These are phyloP conservation scores for Melanotaenia pygmaea DNA, from an alignment of 2,797 vertebrate species.

Conservation along the genomic window DNA sequence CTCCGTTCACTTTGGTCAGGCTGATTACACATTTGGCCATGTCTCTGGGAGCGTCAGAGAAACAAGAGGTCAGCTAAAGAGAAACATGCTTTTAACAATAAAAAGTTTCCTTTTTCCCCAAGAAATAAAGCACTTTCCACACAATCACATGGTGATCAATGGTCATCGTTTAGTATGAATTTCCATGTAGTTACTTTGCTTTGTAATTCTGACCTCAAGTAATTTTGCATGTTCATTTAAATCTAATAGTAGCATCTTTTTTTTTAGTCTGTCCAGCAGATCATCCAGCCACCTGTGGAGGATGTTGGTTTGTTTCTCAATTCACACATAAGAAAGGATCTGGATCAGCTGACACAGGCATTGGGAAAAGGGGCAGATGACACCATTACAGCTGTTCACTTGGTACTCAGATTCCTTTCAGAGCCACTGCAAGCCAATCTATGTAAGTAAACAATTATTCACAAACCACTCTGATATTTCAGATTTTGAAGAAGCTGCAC, in stretches of 20 bases:
- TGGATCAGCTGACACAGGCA: slow-evolving; percentile 80
- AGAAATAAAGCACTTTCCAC: too few relatives aligned
- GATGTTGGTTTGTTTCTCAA: slow-evolving; percentile 78
- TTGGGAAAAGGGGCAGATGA: slow-evolving; percentile 87
- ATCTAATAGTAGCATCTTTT: background rate
- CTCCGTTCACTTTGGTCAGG: slow-evolving; percentile 80
- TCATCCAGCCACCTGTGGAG: slow-evolving; percentile 76
- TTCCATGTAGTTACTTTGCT: background rate
- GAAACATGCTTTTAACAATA: background rate
- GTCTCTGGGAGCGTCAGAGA: slow-evolving; percentile 80
- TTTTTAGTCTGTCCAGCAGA: slow-evolving; percentile 32
- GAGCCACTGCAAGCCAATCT: slow-evolving; percentile 41
- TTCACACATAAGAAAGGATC: slow-evolving; percentile 80
- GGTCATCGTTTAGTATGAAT: background rate
- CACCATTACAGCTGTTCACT: slow-evolving; percentile 71
- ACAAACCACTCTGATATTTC: too few relatives aligned
- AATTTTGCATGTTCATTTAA: background rate
- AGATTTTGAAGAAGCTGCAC: background rate
- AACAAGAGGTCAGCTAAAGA: slow-evolving; percentile 67
- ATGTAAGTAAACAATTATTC: slow-evolving; percentile 67
- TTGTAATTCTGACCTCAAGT: background rate
- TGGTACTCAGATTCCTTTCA: slow-evolving; percentile 76
- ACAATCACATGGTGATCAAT: background rate
- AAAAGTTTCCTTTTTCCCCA: background rate
- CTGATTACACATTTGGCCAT: slow-evolving; percentile 86